Base-by-base conservation (phyloP, 2,888 invertebrate species). In the Nipponacmea schrenckii region DNA sequence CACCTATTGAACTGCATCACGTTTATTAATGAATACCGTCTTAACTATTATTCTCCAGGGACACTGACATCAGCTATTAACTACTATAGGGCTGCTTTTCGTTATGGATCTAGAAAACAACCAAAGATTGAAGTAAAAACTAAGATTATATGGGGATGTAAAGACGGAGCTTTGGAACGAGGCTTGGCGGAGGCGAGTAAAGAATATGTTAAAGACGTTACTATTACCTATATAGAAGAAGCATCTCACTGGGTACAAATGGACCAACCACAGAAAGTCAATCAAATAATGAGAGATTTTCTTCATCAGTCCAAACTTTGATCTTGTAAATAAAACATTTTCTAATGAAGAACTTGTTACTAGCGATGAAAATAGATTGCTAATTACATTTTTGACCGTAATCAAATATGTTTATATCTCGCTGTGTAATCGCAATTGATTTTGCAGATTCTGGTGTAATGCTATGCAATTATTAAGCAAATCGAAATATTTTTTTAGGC, bases 231-330 rank as follows among this genome's bases (percentile, higher is more conserved):
- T 81, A 91, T 92, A 72, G 91, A 92, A 48, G 92, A 90, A 89
- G 91, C 93, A 5, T 92, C 92, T 27, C 94, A 94, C 88, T 94
- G 93, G 90, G 93, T 94, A 0, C 94, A 94, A 81, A 93, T 94
- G 86, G 94, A 94, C 86, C 90, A 91, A 74, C 93, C 94, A 0
- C 90, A 91, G 12, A 85, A 89, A 72, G 92, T 93, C 72, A 94
- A 94, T 85, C 89, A 90, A 78, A 88, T 91, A 67, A 90, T 94
- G 62, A 85, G 92, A 56, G 92, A 92, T 80, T 93, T 93, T 71
- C 70, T 86, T 12, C 48, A 74, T 20, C 24, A 56, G 39, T 39
- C 39, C 39, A 39, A 39, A 39, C 39, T 39, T 39, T 39, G 39
- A 39, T 8, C 39, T 39, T 39, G 7, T 10, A 8, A 39, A 39